These are phyloP conservation scores for Melospiza georgiana DNA, from an alignment of 2,113 vertebrate species.

Conservation along the genomic window DNA sequence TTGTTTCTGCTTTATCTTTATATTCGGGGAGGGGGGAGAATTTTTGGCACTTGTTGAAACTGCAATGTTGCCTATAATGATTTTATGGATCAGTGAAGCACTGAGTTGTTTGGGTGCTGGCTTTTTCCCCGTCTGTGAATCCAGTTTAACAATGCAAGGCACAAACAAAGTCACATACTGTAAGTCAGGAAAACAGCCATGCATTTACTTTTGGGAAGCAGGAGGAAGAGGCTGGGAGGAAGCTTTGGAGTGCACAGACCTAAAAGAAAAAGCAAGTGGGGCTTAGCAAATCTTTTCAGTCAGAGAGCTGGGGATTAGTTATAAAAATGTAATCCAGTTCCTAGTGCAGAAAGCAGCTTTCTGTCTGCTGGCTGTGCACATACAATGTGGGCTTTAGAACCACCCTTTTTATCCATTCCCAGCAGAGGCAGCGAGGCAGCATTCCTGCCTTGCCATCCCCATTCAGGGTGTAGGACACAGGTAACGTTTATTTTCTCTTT, in stretches of 20 bases:
- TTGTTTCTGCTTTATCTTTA: constrained; percentile 93
- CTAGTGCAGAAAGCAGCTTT: constrained; percentile 59
- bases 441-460: neutral
- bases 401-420: neutral
- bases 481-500: neutral
- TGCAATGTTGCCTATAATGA: constrained; percentile 77
- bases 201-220: neutral
- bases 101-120: constrained; percentile 33
- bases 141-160: constrained; percentile 3
- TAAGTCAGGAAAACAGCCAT: neutral
- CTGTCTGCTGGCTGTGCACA: constrained; percentile 44
- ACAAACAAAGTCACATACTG: neutral
- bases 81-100: constrained; percentile 80
- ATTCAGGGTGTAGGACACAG: rapidly evolving
- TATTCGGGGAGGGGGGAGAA: constrained; percentile 67
- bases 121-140: neutral
- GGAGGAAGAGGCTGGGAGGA: neutral
- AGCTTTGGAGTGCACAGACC: constrained; percentile 4
- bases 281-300: constrained; percentile 46
- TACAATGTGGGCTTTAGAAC: constrained; percentile 10
- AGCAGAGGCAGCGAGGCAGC: neutral
- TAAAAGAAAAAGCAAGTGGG: neutral
- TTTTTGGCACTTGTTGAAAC: constrained; percentile 81
- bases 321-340: constrained; percentile 65
- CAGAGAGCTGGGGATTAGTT: constrained; percentile 28